Evolutionary conservation across 2,797 vertebrate species (phyloP), one percentile per base, ranked within the genome.

Genomic region (Cirrhinus molitorella): DNA sequence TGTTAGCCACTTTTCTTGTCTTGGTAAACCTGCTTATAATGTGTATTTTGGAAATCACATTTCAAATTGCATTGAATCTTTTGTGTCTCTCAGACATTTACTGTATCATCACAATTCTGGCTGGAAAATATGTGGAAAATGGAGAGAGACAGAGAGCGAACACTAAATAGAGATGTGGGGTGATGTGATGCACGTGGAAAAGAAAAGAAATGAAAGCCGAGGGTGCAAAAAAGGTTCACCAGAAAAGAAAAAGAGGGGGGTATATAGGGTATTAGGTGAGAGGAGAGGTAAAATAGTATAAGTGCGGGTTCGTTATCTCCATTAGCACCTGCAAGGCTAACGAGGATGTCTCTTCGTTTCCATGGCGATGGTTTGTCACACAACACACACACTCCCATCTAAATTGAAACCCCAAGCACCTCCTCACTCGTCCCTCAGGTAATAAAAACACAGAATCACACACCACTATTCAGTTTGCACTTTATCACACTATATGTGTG

Each of bases 291-390:
- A 88, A 88, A 90, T 85, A 87, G 80, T 76, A 82, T 88, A 90
- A 92, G 92, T 89, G 87, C 87, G 87, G 90, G 85, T 83, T 90
- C 86, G 92, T 94, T 95, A 95, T 95, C 94, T 94, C 92, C 90
- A 95, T 95, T 95, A 95, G 93, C 94, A 94, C 94, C 94, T 95
- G 94, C 94, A 93, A 93, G 90, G 93, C 92, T 95, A 95, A 95
- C 92, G 91, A 95, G 94, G 88, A 92, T 87, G 85, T 88, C 89
- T 92, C 90, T 87, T 85, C 80, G 93, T 95, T 95, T 84, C 93
- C 92, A 93, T 80, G 92, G 91, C 88, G 91, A 95, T 93, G 82
- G 89, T 89, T 92, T 86, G 74, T 93, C 93, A 94, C 89, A 92
- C 68, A 82, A 79, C 66, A 77, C 61, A 80, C 81, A 87, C 63